Percentiles rank a stretch among this genome's conserved stretches.
These are phyloP conservation scores for Ptiloglossa arizonensis DNA, from an alignment of 1,140 invertebrate genomes.

Conservation along the genomic window DNA sequence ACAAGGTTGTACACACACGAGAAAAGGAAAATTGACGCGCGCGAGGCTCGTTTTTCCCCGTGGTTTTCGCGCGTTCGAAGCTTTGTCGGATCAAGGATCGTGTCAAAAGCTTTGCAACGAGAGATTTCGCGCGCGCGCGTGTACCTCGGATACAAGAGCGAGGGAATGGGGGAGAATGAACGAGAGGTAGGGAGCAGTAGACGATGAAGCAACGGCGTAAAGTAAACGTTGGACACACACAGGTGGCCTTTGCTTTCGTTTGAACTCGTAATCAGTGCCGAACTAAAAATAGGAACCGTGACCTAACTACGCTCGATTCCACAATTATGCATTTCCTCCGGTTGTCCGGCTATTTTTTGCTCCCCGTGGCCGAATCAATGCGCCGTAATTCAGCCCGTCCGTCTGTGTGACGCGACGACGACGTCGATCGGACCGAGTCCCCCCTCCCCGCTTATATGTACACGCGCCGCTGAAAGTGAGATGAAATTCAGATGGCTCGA, in stretches of 20 bases:
- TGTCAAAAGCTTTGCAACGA: constrained; percentile 22
- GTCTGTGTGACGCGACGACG: constrained; percentile 18
- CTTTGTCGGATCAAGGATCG: constrained; percentile 43
- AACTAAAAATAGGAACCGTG: constrained; percentile 57
- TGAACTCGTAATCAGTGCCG: constrained; percentile 49
- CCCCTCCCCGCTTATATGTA: neutral
- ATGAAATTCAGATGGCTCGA: constrained; percentile 24
- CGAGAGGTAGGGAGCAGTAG: neutral
- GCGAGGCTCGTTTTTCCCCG: neutral
- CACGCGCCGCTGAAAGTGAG: constrained; percentile 32
- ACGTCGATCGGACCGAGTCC: constrained; percentile 9
- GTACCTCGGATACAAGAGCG: neutral
- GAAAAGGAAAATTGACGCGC: constrained; percentile 37
- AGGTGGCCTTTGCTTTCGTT: constrained; percentile 54
- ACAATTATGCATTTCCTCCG: constrained; percentile 55
- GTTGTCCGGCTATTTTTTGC: constrained; percentile 53
- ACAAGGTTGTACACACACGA: constrained; percentile 25
- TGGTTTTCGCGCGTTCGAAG: constrained; percentile 13
- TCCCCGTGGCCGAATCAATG: constrained; percentile 45
- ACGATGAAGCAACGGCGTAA: constrained; percentile 22
- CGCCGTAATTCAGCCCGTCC: constrained; percentile 19
- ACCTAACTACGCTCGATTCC: constrained; percentile 60
- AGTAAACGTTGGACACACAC: constrained; percentile 51
- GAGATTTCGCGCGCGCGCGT: neutral
- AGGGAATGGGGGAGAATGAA: neutral